These are phyloP conservation scores for Microplitis manilae DNA, from an alignment of 2,888 invertebrate genomes.

Conservation along the genomic window DNA sequence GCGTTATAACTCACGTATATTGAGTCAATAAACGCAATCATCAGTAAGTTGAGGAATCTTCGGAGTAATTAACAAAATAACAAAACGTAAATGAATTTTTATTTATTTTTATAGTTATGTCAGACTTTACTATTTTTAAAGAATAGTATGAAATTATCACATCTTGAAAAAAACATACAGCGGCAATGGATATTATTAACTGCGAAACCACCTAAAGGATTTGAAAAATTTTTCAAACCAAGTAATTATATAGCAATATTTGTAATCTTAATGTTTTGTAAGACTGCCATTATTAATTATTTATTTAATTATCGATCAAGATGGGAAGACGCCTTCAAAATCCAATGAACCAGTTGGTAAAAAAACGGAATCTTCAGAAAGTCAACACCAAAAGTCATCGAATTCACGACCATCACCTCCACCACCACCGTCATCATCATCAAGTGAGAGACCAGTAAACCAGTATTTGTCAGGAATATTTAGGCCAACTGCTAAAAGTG, in stretches of 20 bases:
- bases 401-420: constrained; percentile 26
- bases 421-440: constrained; percentile 26
- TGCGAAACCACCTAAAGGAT: constrained; percentile 91
- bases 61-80: not conserved
- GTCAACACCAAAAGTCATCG: constrained; percentile 27
- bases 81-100: not conserved
- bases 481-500: constrained; percentile 55
- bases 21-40: constrained; percentile 33
- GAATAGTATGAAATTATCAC: constrained; percentile 73
- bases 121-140: constrained; percentile 66
- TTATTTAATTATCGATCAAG: not conserved
- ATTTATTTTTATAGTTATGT: constrained; percentile 63
- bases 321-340: constrained; percentile 33
- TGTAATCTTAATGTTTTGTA: not conserved
- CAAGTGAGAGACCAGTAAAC: constrained; percentile 39
- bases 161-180: constrained; percentile 75
- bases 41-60: constrained; percentile 22
- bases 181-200: constrained; percentile 79
- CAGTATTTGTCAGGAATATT: constrained; percentile 43
- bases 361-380: constrained; percentile 41
- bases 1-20: constrained; percentile 52
- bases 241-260: constrained; percentile 59
- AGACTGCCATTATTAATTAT: constrained; percentile 10
- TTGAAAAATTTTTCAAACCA: constrained; percentile 91
- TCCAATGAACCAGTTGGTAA: constrained; percentile 40